Evolutionary conservation across 2,888 invertebrate genomes (phyloP).

Genomic region (Pandemis corylana): DNA sequence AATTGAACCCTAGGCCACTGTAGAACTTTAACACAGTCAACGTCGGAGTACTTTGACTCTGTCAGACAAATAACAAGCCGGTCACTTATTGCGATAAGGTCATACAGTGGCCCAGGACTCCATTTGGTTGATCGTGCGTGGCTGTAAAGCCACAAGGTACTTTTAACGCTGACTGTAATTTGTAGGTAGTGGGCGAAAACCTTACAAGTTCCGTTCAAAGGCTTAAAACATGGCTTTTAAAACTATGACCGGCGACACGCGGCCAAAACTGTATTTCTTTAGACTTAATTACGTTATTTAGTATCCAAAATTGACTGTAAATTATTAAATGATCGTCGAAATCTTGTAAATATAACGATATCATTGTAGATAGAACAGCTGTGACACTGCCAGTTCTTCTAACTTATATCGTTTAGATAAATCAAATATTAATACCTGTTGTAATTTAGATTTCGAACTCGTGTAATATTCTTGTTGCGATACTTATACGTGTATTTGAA

Average conservation of each 20-base stretch:
- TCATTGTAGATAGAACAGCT: conserved; percentile 58
- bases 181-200: no score
- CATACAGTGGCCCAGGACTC: no score
- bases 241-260: neutral
- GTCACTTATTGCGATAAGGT: no score
- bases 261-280: neutral
- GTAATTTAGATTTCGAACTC: conserved; percentile 36
- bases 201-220: no score
- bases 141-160: no score
- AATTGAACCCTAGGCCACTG: no score
- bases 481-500: conserved; percentile 14
- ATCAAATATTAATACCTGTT: conserved; percentile 33
- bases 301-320: conserved; percentile 6
- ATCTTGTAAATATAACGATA: conserved; percentile 45
- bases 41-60: no score
- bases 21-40: no score
- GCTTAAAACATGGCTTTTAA: neutral
- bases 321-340: conserved; percentile 4
- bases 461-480: conserved; percentile 22
- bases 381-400: conserved; percentile 72
- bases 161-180: no score
- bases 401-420: conserved; percentile 39
- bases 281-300: neutral
- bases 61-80: no score
- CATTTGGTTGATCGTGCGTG: no score